Evolutionary conservation across 2,797 vertebrate species (phyloP), one percentile per base, ranked within the genome.

Genomic region (Sebastes miniatus): DNA sequence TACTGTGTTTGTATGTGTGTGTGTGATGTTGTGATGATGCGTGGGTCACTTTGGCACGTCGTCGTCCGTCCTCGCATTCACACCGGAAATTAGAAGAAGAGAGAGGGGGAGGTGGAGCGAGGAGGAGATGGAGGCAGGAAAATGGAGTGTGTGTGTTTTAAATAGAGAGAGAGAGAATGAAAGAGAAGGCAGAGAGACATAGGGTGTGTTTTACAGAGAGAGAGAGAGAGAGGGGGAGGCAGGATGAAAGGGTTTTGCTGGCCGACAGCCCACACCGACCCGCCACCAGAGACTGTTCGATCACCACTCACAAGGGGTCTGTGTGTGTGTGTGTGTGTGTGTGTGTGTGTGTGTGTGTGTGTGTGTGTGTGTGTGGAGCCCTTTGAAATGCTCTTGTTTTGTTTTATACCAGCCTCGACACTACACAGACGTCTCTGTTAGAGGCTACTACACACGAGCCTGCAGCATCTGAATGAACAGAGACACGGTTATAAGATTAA

Each of bases 171-270:
- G 20, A 22, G 66, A 16, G 34, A 63, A 82, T 88, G 76, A 87
- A 86, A 87, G 47, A 16, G 18, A 31, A 31, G 66, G 43, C 66
- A 52, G 66, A 47, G 18, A 68, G 43, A 52, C 43, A 29, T 13
- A 31, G 66, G 39, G 66, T 58, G 5, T 77, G 67, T 50, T 24
- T 74, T 14, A 20, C 2, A 57, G 67, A 54, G 58, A 20, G 50
- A 50, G 43, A 47, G 39, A 56, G 67, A 54, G 57, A 14, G 47
- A 2, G 43, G 4, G 63, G 4, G 69, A 71, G 71, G 36, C 13
- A 71, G 79, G 84, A 85, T 88, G 74, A 87, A 84, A 87, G 82
- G 78, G 64, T 83, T 83, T 13, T 4, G 34, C 83, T 89, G 89
- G 86, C 85, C 3, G 76, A 12, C 50, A 8, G 87, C 88, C 90